phyloP scores from a whole-genome alignment of 2,797 vertebrate species.

The Chelmon rostratus region DNA sequence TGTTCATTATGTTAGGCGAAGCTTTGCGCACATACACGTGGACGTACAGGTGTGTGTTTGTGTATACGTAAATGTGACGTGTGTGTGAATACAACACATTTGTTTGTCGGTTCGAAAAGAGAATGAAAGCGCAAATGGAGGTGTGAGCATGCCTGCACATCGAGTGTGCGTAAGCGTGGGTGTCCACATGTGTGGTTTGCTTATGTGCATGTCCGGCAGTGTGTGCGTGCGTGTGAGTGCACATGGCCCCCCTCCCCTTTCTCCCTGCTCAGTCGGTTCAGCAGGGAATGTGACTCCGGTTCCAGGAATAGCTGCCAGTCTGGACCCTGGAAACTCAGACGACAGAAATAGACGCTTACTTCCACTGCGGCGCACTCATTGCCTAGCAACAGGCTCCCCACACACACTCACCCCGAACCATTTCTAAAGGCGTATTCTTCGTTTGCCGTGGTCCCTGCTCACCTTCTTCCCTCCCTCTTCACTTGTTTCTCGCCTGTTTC shows the following conservation, averaged over 20 bases:
- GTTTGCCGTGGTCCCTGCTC: constrained; percentile 54
- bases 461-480: constrained; percentile 27
- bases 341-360: constrained; percentile 87
- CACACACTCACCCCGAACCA: constrained; percentile 79
- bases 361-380: constrained; percentile 80
- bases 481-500: constrained; percentile 31
- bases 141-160: constrained; percentile 46
- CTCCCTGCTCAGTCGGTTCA: constrained; percentile 70
- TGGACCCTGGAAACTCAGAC: constrained; percentile 89
- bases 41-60: constrained; percentile 27
- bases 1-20: constrained; percentile 1
- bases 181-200: constrained; percentile 36
- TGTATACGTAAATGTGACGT: background rate
- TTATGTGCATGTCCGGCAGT: constrained; percentile 37
- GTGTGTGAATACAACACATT: constrained; percentile 25
- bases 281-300: constrained; percentile 85
- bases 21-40: constrained; percentile 17
- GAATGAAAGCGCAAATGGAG: constrained; percentile 26
- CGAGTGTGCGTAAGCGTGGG: constrained; percentile 47
- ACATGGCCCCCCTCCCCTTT: constrained; percentile 19
- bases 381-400: constrained; percentile 89
- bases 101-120: constrained; percentile 40
- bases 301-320: constrained; percentile 88
- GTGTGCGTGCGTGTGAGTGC: constrained; percentile 26
- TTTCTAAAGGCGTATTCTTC: constrained; percentile 75